phyloP scores from a whole-genome alignment of 2,888 invertebrate genomes.

The Acheta domesticus region DNA sequence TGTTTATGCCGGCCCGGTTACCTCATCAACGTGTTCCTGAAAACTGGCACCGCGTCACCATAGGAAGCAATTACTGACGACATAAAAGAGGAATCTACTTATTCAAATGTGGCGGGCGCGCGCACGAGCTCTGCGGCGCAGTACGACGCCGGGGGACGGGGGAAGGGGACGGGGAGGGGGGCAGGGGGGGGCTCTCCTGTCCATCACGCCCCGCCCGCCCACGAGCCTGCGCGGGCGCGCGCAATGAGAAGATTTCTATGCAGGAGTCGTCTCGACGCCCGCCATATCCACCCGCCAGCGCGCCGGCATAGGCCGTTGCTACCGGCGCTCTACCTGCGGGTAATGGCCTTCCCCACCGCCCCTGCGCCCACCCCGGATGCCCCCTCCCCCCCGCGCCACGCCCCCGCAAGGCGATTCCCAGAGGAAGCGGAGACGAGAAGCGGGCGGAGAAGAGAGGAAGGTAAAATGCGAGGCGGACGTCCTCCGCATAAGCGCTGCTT shows the following conservation, averaged over 20 bases:
- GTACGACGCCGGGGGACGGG: slow-evolving; percentile 26
- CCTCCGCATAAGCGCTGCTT: neutral
- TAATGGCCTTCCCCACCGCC: neutral
- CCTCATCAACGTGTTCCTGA: slow-evolving; percentile 34
- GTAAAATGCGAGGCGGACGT: neutral
- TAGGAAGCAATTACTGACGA: slow-evolving; percentile 35
- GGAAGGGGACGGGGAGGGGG: neutral
- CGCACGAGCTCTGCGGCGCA: slow-evolving; percentile 30
- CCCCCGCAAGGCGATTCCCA: neutral
- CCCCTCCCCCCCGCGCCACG: neutral
- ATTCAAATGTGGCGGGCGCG: slow-evolving; percentile 32
- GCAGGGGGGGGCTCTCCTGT: slow-evolving; percentile 19
- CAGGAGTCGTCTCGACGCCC: slow-evolving; percentile 32
- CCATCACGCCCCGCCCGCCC: slow-evolving; percentile 27
- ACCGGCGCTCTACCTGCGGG: slow-evolving; percentile 11
- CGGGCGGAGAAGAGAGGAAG: neutral
- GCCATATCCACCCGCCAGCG: slow-evolving; percentile 3
- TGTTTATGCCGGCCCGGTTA: slow-evolving; percentile 29
- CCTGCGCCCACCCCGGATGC: neutral
- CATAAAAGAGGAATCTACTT: slow-evolving; percentile 36
- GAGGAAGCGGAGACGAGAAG: neutral
- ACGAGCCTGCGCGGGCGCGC: slow-evolving; percentile 21
- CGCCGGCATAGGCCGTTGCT: slow-evolving; percentile 3
- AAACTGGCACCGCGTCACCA: slow-evolving; percentile 34
- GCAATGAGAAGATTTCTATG: slow-evolving; percentile 36